phyloP scores from a whole-genome alignment of 2,888 invertebrate genomes.

The Halictus ligatus region DNA sequence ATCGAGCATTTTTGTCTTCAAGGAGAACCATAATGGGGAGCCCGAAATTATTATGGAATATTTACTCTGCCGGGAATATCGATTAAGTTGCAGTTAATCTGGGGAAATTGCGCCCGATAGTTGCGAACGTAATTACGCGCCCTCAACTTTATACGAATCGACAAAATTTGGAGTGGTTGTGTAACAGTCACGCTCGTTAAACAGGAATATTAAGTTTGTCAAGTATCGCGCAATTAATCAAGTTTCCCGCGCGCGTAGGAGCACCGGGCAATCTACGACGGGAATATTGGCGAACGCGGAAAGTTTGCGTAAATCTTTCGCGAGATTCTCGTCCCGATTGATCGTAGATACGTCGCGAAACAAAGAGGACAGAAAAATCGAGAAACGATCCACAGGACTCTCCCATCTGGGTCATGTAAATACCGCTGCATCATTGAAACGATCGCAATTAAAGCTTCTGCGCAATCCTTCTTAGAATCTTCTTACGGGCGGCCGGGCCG shows the following conservation, averaged over 20 bases:
- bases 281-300: neutral
- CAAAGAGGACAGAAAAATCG: neutral
- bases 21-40: neutral
- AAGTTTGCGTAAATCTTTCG: neutral
- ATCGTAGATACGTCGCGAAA: neutral
- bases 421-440: constrained; percentile 14
- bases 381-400: neutral
- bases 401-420: constrained; percentile 5
- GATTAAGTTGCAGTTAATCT: constrained; percentile 46
- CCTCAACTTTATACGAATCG: constrained; percentile 46
- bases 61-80: constrained; percentile 25
- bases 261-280: neutral
- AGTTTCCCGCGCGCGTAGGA: neutral
- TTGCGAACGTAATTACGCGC: constrained; percentile 45
- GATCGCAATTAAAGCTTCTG: constrained; percentile 22
- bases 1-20: neutral
- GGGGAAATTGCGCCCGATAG: constrained; percentile 46
- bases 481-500: neutral
- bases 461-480: constrained; percentile 15
- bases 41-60: neutral
- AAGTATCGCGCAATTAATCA: constrained; percentile 10
- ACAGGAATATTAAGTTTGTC: constrained; percentile 40
- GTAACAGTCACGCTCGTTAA: neutral
- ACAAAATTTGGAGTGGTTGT: constrained; percentile 26
- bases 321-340: neutral